A percentile compares a stretch with the other conserved stretches of the same genome.
Evolutionary conservation across 1,140 invertebrate species (phyloP).

Genomic region (Drepana arcuata): DNA sequence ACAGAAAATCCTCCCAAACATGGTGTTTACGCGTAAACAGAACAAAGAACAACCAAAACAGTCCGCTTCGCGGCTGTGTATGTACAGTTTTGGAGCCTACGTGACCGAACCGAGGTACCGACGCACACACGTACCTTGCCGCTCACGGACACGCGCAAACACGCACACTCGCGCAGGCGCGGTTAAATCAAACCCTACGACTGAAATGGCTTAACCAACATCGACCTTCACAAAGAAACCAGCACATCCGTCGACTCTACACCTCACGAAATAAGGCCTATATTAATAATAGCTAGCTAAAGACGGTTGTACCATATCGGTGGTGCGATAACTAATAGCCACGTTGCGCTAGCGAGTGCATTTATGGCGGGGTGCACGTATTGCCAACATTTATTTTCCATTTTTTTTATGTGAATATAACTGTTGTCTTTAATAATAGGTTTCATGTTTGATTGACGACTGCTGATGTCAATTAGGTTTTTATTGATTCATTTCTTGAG

Average conservation of each 20-base stretch:
- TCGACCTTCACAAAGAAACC: constrained; percentile 65
- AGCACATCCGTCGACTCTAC: constrained; percentile 39
- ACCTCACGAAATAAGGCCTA: constrained; percentile 8
- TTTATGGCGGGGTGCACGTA: constrained; percentile 53
- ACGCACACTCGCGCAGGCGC: constrained; percentile 39
- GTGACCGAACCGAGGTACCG: constrained; percentile 53
- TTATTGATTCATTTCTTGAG: too few species aligned
- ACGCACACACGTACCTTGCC: constrained; percentile 30
- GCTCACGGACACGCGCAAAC: constrained; percentile 24
- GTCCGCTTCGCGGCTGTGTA: too few species aligned
- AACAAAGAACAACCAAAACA: too few species aligned
- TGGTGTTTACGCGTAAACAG: not conserved
- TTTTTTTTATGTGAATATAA: constrained; percentile 37
- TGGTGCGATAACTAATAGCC: constrained; percentile 29
- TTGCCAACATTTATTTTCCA: constrained; percentile 56
- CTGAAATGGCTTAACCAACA: constrained; percentile 29
- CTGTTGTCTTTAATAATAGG: too few species aligned
- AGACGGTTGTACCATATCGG: constrained; percentile 25
- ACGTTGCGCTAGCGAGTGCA: constrained; percentile 63
- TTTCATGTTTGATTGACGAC: too few species aligned
- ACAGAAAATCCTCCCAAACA: not conserved
- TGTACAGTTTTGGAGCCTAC: too few species aligned
- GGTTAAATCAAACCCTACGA: constrained; percentile 29
- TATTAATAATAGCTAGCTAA: constrained; percentile 15
- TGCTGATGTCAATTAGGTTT: too few species aligned